These are phyloP conservation scores for Aurelia aurita complex sp. Pacific DNA, from an alignment of 30 jellyfish, hydroid and myxozoan species.

Conservation along the genomic window DNA sequence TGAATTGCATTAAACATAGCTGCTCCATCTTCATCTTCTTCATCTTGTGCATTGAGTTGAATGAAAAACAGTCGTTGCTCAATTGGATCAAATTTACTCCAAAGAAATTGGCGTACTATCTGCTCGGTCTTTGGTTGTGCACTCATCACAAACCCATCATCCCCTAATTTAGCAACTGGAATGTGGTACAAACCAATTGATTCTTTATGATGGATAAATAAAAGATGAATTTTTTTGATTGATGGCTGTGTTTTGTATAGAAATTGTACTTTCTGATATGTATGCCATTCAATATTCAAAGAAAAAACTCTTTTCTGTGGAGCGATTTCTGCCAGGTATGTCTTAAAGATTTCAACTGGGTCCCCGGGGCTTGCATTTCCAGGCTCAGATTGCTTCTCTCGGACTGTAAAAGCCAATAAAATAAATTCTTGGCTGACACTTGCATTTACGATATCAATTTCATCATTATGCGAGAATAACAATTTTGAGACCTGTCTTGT, in stretches of 20 bases:
- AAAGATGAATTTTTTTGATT: constrained; percentile 29
- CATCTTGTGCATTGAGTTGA: constrained; percentile 79
- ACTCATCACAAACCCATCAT: constrained; percentile 70
- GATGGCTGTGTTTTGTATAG: constrained; percentile 32
- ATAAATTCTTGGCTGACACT: constrained; percentile 64
- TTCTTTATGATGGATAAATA: constrained; percentile 82
- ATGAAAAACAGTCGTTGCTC: constrained; percentile 73
- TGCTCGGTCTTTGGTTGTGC: constrained; percentile 83
- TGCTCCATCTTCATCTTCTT: constrained; percentile 64
- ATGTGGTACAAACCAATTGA: constrained; percentile 77
- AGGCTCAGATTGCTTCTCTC: constrained; percentile 33
- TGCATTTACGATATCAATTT: constrained; percentile 74
- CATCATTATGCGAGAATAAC: constrained; percentile 69
- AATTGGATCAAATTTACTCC: constrained; percentile 83
- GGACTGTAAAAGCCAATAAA: constrained; percentile 74
- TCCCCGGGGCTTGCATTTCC: constrained; percentile 50
- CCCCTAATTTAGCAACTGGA: constrained; percentile 77
- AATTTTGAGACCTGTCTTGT: constrained; percentile 19
- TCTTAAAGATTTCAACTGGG: constrained; percentile 46
- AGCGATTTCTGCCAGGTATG: constrained; percentile 86
- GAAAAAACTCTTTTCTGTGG: constrained; percentile 86
- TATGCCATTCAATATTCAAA: constrained; percentile 81
- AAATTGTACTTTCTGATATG: constrained; percentile 87
- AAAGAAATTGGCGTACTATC: constrained; percentile 69
- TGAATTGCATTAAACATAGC: constrained; percentile 74